phyloP scores from a whole-genome alignment of 2,888 invertebrate species.

The Epistrophella euchroma region DNA sequence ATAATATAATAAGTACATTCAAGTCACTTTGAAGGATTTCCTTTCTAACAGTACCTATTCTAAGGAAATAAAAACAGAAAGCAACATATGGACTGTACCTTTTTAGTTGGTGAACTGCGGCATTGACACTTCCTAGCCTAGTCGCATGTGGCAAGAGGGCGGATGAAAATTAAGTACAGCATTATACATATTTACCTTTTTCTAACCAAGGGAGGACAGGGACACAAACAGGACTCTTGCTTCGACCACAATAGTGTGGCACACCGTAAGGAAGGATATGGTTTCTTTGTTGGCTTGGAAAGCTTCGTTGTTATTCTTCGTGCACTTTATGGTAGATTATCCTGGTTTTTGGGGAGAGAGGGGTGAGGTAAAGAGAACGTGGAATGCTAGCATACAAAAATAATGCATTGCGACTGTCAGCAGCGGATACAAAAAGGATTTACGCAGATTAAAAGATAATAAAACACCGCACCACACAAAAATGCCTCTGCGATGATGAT shows the following conservation, averaged over 20 bases:
- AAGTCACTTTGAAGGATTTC: constrained; percentile 63
- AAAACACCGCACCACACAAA: constrained; percentile 75
- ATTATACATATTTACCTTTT: constrained; percentile 22
- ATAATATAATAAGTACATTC: constrained; percentile 80
- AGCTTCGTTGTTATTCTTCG: constrained; percentile 43
- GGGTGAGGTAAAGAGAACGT: not conserved
- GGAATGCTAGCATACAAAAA: constrained; percentile 35
- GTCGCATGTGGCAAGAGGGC: constrained; percentile 9
- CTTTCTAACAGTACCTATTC: constrained; percentile 3
- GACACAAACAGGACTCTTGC: constrained; percentile 11
- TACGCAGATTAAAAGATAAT: constrained; percentile 80
- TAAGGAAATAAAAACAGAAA: constrained; percentile 13
- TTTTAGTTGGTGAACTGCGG: constrained; percentile 13
- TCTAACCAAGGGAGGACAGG: constrained; percentile 8
- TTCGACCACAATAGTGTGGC: constrained; percentile 45
- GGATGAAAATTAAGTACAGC: constrained; percentile 52
- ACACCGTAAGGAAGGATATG: constrained; percentile 51
- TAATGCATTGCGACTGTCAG: constrained; percentile 77
- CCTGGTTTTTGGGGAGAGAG: not conserved
- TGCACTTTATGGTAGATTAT: constrained; percentile 55
- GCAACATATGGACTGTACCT: constrained; percentile 39
- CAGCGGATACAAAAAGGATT: constrained; percentile 79
- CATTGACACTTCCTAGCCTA: not conserved
- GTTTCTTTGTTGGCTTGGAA: constrained; percentile 47
- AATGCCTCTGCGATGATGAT: constrained; percentile 40